Evolutionary conservation across 1,140 invertebrate genomes (phyloP), one percentile per base, ranked within the genome.

Genomic region (Maconellicoccus hirsutus): DNA sequence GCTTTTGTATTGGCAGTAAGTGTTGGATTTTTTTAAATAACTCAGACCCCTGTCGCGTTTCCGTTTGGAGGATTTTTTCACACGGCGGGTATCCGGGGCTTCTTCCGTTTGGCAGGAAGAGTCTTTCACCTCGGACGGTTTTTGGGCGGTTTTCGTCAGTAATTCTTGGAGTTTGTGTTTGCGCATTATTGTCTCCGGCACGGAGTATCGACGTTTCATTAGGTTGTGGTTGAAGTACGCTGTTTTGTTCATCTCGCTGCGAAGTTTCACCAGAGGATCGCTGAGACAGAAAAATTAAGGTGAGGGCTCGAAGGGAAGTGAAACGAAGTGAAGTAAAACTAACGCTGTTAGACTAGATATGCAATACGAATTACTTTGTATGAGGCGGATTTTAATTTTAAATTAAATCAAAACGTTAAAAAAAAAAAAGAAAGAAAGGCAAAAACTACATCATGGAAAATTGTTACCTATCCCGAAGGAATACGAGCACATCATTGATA

Each of bases 101-200:
- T 23, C 61, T 10, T 66, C 61, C 6, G 61, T 66, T 66, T 66
- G 61, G 25, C 61, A 66, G 10, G 61, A 66, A 23, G 22, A 12
- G 25, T 66, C 61, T 66, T 66, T 66, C 1, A 66, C 61, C 10
- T 2, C 10, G 10, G 19, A 14, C 1, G 61, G 21, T 23, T 66
- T 22, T 26, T 26, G 21, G 10, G 19, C 21, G 25, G 25, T 66
- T 66, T 66, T 66, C 22, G 61, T 23, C 3, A 26, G 25, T 8
- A 23, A 3, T 66, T 66, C 61, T 66, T 66, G 61, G 3, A 66
- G 22, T 26, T 66, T 66, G 61, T 66, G 61, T 66, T 66, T 66
- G 1, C 61, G 61, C 61, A 66, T 66, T 23, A 66, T 26, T 22
- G 61, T 66, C 61, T 66, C 61, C 22, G 61, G 61, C 19, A 66